A percentile compares a stretch with the other conserved stretches of the same genome.
phyloP scores from a whole-genome alignment of 2,888 invertebrate species.

The Linnaemya tessellans region DNA sequence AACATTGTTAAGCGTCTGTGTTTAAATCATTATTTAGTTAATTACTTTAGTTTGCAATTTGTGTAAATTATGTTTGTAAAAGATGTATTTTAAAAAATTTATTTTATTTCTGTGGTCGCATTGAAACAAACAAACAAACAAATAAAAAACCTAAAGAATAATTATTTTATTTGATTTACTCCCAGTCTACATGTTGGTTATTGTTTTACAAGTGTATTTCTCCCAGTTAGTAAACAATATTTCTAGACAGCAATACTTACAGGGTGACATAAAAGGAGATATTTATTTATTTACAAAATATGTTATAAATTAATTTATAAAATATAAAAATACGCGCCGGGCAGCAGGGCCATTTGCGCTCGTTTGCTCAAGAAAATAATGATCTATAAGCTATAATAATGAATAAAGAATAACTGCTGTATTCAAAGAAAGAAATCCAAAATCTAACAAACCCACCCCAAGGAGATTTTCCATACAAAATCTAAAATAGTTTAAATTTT shows the following conservation, averaged over 20 bases:
- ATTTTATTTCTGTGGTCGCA: constrained; percentile 58
- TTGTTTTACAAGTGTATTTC: constrained; percentile 1
- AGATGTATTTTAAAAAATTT: not conserved
- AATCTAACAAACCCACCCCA: too few relatives aligned
- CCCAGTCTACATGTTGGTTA: not conserved
- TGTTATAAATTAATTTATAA: too few relatives aligned
- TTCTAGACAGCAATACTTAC: not conserved
- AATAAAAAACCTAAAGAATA: not conserved
- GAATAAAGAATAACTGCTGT: too few relatives aligned
- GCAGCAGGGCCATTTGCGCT: too few relatives aligned
- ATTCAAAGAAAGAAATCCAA: too few relatives aligned
- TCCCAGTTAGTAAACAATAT: not conserved
- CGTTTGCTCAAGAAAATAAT: too few relatives aligned
- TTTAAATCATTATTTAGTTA: constrained; percentile 31
- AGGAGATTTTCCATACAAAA: too few relatives aligned
- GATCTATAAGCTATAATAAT: too few relatives aligned
- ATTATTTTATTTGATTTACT: not conserved
- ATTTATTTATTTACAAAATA: too few relatives aligned
- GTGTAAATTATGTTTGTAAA: constrained; percentile 15
- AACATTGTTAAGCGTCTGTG: constrained; percentile 1
- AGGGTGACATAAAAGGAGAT: not conserved
- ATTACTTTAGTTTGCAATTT: constrained; percentile 38
- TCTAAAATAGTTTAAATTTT: too few relatives aligned
- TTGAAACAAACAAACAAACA: constrained; percentile 29
- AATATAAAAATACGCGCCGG: too few relatives aligned